A percentile compares a stretch with the other conserved stretches of the same genome.
Conservation (phyloP, 92 coral and sea anemone species). For the Heteractis magnifica region DNA sequence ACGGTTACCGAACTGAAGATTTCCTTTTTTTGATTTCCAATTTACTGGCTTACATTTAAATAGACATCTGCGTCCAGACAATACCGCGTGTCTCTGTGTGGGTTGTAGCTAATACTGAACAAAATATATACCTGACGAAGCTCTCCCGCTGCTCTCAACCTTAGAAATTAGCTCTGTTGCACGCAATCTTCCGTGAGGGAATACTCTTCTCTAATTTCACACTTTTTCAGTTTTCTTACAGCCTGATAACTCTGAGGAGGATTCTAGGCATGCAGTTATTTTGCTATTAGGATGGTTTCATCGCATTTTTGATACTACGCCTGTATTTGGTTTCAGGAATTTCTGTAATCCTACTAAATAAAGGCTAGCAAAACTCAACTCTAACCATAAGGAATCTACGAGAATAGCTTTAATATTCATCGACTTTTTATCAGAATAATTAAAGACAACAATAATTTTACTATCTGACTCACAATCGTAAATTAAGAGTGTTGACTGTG, state of each 20-base stretch:
- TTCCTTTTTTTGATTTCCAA: background rate
- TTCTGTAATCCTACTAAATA: no score
- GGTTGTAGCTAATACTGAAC: background rate
- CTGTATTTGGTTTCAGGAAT: background rate
- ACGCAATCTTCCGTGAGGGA: slow-evolving; percentile 34
- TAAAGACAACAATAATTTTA: no score
- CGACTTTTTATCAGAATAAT: no score
- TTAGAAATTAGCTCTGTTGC: background rate
- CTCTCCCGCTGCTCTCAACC: background rate
- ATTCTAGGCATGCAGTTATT: background rate
- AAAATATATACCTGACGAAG: background rate
- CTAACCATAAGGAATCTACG: no score
- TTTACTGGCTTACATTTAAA: background rate
- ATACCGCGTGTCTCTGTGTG: background rate
- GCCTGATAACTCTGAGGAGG: background rate
- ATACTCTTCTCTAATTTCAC: background rate
- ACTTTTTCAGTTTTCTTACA: background rate
- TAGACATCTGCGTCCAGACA: slow-evolving; percentile 2
- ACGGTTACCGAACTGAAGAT: background rate
- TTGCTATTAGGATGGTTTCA: background rate
- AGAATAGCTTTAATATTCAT: no score
- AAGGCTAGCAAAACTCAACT: no score
- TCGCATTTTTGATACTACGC: background rate
- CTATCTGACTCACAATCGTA: no score
- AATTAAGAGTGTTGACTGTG: no score